Percentiles rank a stretch among this genome's conserved stretches.
Conservation (phyloP, 2,113 vertebrate genomes). For the Cephalopterus ornatus region DNA sequence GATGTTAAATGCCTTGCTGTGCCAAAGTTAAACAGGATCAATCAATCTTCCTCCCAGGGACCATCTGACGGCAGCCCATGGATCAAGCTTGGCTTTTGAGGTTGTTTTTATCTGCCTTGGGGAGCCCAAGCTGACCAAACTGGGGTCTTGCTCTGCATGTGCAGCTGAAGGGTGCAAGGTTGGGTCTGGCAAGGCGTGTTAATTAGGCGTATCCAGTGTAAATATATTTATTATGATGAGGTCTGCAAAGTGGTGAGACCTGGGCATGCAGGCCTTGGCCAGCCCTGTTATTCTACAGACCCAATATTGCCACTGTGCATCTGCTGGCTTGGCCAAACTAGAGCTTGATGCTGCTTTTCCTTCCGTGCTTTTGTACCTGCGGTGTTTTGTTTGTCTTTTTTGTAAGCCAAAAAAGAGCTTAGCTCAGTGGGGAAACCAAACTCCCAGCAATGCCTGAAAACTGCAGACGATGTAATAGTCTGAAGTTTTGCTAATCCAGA, state of each 20-base stretch:
- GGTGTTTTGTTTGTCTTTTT: neutral
- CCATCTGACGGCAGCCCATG: neutral
- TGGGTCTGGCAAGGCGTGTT: neutral
- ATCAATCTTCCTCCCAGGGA: slow-evolving; percentile 16
- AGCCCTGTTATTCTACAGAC: neutral
- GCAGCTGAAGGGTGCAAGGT: neutral
- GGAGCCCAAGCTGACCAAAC: neutral
- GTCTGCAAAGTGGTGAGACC: neutral
- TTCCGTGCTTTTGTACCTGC: neutral
- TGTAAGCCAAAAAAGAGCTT: neutral
- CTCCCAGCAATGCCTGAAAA: slow-evolving; percentile 34
- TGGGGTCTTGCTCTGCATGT: neutral
- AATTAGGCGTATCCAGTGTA: neutral
- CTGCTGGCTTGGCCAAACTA: neutral
- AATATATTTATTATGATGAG: slow-evolving; percentile 14
- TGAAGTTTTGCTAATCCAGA: slow-evolving; percentile 47
- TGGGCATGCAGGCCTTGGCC: neutral
- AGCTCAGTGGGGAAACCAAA: slow-evolving; percentile 11
- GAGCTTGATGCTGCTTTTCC: neutral
- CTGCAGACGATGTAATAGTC: neutral
- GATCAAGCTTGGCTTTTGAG: neutral
- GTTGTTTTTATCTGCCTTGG: slow-evolving; percentile 1
- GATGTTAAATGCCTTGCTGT: slow-evolving; percentile 33
- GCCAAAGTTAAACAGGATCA: slow-evolving; percentile 39
- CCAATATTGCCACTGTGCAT: neutral